Conservation (phyloP, 2,113 vertebrate genomes). For the Acrocephalus arundinaceus region DNA sequence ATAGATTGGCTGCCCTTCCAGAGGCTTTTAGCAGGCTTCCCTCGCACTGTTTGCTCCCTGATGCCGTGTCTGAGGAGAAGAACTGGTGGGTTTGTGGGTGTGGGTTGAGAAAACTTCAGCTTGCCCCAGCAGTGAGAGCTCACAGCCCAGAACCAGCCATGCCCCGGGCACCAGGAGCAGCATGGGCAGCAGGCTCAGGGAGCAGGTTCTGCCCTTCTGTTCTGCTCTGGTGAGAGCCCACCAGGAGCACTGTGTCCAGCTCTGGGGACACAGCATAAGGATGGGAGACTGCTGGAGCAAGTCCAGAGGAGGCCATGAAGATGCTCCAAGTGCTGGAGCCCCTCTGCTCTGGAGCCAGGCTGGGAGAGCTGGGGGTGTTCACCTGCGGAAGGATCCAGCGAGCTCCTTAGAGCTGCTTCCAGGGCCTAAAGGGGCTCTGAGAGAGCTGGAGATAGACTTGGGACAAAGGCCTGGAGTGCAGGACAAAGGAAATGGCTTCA, state of each 20-base stretch:
- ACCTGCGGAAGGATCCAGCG: background rate
- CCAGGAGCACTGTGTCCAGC: background rate
- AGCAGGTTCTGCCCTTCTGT: background rate
- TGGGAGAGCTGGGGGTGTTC: background rate
- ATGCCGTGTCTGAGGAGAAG: background rate
- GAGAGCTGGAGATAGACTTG: background rate
- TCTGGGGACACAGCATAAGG: background rate
- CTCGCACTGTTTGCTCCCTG: background rate
- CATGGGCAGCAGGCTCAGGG: background rate
- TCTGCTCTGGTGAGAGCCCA: background rate
- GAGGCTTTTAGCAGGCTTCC: background rate
- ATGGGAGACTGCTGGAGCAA: background rate
- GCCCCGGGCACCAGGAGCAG: background rate
- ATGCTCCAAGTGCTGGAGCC: background rate
- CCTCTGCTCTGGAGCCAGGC: background rate
- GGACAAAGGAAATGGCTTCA: background rate
- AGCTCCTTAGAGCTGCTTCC: background rate
- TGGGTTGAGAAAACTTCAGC: background rate
- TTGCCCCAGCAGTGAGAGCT: background rate
- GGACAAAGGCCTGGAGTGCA: background rate
- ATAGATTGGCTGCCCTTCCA: background rate
- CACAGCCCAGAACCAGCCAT: background rate
- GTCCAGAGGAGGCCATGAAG: background rate
- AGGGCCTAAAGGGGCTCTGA: background rate
- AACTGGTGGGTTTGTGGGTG: background rate